Evolutionary conservation across 2,888 invertebrate genomes (phyloP), one percentile per base, ranked within the genome.

Genomic region (Tholera decimalis): DNA sequence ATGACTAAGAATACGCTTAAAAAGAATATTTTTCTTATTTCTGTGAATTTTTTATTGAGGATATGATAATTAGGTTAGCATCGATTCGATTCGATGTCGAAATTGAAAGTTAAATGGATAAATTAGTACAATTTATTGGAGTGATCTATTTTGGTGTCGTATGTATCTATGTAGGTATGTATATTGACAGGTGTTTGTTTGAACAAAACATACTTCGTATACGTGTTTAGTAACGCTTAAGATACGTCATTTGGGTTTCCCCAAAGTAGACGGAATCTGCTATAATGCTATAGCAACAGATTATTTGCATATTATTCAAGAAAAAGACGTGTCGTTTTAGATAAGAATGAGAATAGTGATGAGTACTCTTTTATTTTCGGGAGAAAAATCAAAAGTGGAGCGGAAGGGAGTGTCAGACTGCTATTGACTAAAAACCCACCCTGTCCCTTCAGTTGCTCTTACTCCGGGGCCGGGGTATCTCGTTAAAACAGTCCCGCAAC

Each of bases 21-120:
- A 51, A 58, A 50, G 4, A 43, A 53, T 41, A 30, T 28, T 61
- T 33, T 0, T n/a, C 35, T 26, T 75, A 50, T 59, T 41, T 51
- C 43, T 69, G 49, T 37, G n/a, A 26, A 43, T 51, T 47, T 50
- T 20, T 70, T 76, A 49, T 71, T 55, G 43, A 44, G 47, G 37
- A 49, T 53, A 49, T 39, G 71, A 47, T 70, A 76, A 76, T 62
- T 47, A 55, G 61, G 55, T 76, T 60, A 62, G 46, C 22, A 39
- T 28, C 61, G 53, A 43, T 56, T 71, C 22, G 51, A 39, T 56
- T 24, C 6, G 22, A 49, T 43, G 55, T 47, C 28, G 62, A 76
- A 76, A 73, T 76, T 72, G 55, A 61, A 76, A 61, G 46, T 70
- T 50, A 49, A 59, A 60, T 51, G 35, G 8, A n/a, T 26, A 22